phyloP scores from a whole-genome alignment of 2,113 vertebrate genomes.

The Raja brachyura region DNA sequence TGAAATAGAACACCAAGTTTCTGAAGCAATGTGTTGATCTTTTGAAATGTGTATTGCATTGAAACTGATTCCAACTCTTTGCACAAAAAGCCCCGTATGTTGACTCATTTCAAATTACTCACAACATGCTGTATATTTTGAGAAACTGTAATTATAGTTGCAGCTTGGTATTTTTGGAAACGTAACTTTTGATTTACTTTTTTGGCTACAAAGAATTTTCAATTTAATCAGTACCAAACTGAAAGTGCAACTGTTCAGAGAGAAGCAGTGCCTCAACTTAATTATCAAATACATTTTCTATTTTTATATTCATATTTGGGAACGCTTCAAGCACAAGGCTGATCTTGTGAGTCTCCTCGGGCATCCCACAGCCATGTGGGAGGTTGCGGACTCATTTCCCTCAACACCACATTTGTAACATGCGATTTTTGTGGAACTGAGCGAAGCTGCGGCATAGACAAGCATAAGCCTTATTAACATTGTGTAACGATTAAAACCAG shows the following conservation, averaged over 20 bases:
- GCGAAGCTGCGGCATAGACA: background rate
- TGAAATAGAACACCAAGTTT: background rate
- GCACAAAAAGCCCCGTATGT: conserved; percentile 1
- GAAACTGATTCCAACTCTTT: background rate
- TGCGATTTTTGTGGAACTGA: background rate
- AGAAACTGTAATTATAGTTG: background rate
- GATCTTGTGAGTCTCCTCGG: background rate
- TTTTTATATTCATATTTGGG: conserved; percentile 11
- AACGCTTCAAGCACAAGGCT: conserved; percentile 8
- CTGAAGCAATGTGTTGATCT: background rate
- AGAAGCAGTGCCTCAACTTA: background rate
- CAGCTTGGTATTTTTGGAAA: conserved; percentile 15
- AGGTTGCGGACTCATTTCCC: background rate
- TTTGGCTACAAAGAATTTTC: background rate
- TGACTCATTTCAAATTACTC: conserved; percentile 23
- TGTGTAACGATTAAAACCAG: background rate
- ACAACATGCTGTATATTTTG: conserved; percentile 27
- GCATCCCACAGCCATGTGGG: background rate
- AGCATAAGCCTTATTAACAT: background rate
- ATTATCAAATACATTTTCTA: conserved; percentile 10
- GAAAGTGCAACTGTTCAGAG: conserved; percentile 1
- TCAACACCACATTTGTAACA: background rate
- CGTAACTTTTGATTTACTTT: background rate
- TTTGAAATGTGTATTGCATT: background rate
- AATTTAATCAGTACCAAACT: conserved; percentile 3